A percentile compares a stretch with the other conserved stretches of the same genome.
phyloP scores from a whole-genome alignment of 2,113 vertebrate species.

The Thymallus thymallus region DNA sequence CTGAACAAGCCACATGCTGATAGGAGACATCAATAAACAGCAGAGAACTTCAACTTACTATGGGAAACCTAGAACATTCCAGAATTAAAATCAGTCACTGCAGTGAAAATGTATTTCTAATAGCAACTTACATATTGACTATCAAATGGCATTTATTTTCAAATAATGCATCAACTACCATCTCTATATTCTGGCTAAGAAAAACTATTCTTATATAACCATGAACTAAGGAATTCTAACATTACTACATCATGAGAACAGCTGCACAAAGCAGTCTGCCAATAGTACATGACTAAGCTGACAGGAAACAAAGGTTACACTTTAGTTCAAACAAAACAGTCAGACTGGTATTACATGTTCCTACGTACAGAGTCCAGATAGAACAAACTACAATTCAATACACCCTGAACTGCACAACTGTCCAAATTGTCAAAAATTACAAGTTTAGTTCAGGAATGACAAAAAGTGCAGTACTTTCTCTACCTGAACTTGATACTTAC shows the following conservation, averaged over 20 bases:
- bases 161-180: slow-evolving; percentile 21
- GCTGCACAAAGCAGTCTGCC: no score
- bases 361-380: slow-evolving; percentile 46
- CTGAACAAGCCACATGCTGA: slow-evolving; percentile 64
- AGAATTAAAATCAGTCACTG: neutral
- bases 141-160: neutral
- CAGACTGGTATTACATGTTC: slow-evolving; percentile 35
- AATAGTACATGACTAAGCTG: neutral
- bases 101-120: neutral
- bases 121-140: neutral
- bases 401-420: slow-evolving; percentile 33
- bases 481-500: slow-evolving; percentile 76
- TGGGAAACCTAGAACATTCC: slow-evolving; percentile 25
- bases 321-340: slow-evolving; percentile 39
- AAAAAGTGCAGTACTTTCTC: slow-evolving; percentile 43
- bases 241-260: neutral
- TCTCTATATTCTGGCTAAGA: neutral
- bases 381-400: slow-evolving; percentile 49
- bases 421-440: slow-evolving; percentile 34
- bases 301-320: slow-evolving; percentile 14
- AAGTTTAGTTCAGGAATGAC: slow-evolving; percentile 54
- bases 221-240: neutral
- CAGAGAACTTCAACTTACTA: slow-evolving; percentile 50
- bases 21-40: slow-evolving; percentile 41
- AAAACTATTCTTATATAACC: slow-evolving; percentile 19